Evolutionary conservation across 2,113 vertebrate species (phyloP).

Genomic region (Bos indicus): DNA sequence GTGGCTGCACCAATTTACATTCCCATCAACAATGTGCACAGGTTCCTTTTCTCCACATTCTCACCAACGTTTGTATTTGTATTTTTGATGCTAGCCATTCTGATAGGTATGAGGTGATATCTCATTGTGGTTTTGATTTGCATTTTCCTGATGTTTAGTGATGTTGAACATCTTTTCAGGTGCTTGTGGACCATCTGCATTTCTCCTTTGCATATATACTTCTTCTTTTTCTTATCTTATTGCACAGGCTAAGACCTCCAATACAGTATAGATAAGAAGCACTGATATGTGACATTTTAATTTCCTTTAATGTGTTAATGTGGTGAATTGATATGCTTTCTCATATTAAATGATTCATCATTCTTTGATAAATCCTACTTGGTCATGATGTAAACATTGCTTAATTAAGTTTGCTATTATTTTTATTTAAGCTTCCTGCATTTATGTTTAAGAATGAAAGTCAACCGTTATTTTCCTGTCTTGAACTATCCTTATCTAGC

Average conservation of each 20-base stretch:
- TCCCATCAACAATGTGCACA: neutral
- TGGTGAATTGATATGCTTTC: neutral
- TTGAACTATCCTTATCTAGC: neutral
- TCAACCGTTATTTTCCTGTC: neutral
- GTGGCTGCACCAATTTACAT: neutral
- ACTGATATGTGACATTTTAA: neutral
- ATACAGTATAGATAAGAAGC: neutral
- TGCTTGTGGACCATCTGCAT: neutral
- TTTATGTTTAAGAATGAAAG: neutral
- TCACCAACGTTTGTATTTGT: neutral
- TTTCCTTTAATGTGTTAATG: neutral
- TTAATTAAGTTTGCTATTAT: neutral
- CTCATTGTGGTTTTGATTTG: neutral
- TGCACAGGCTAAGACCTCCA: neutral
- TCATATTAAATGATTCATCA: neutral
- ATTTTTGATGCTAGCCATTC: neutral
- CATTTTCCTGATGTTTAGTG: neutral
- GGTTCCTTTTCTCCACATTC: neutral
- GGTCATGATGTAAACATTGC: neutral
- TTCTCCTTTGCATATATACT: neutral
- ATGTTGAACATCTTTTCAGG: neutral
- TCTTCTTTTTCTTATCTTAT: neutral
- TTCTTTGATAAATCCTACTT: neutral
- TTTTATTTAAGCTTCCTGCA: neutral
- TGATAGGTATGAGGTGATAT: neutral